Percentiles rank a stretch among this genome's conserved stretches.
phyloP scores from a whole-genome alignment of 2,113 vertebrate species.

The Daubentonia madagascariensis region DNA sequence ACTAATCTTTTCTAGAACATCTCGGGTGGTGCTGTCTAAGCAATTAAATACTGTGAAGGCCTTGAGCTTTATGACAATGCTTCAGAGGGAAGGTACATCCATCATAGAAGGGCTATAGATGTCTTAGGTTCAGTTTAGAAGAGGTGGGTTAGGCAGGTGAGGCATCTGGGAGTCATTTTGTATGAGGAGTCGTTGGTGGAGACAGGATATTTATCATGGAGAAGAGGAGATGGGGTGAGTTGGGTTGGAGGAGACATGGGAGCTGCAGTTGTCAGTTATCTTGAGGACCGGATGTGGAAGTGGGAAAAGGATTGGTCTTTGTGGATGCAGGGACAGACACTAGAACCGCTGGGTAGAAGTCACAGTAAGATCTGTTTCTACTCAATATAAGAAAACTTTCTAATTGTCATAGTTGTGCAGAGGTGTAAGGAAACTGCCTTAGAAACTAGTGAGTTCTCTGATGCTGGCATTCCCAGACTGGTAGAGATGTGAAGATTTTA shows the following conservation, averaged over 20 bases:
- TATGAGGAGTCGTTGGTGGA: background rate
- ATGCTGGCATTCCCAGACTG: background rate
- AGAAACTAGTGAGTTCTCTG: background rate
- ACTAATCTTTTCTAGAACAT: conserved; percentile 29
- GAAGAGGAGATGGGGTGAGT: background rate
- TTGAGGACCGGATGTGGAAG: background rate
- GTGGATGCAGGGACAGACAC: background rate
- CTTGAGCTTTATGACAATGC: background rate
- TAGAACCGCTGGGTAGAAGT: conserved; percentile 10
- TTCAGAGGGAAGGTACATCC: conserved; percentile 2
- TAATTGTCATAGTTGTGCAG: conserved; percentile 1
- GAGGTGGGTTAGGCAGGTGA: background rate
- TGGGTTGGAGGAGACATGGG: background rate
- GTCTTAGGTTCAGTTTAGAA: conserved; percentile 32
- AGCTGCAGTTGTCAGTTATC: background rate
- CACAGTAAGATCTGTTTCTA: background rate
- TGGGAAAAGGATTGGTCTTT: conserved; percentile 30
- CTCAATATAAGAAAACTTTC: background rate
- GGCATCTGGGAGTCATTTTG: conserved; percentile 16
- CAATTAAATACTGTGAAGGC: background rate
- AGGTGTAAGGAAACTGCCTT: conserved; percentile 2
- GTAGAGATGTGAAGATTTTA: background rate
- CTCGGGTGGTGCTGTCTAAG: background rate
- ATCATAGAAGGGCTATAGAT: background rate
- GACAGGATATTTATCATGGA: background rate